phyloP scores from a whole-genome alignment of 2,888 invertebrate genomes.

The Tetranychus truncatus region DNA sequence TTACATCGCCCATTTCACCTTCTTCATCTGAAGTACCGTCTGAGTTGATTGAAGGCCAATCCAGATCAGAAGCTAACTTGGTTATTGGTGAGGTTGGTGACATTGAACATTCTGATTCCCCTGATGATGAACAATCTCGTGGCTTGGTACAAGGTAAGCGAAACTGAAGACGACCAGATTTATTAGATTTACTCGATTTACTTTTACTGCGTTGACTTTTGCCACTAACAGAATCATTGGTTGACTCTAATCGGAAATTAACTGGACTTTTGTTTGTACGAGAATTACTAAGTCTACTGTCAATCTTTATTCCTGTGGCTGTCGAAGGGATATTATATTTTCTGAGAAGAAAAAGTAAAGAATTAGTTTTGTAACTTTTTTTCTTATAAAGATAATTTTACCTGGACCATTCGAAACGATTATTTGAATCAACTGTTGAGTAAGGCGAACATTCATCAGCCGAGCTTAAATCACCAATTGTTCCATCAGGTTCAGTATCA shows the following conservation, averaged over 20 bases:
- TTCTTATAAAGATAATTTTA: neutral
- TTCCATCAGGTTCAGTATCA: constrained; percentile 5
- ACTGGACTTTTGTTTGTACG: neutral
- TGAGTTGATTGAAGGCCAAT: constrained; percentile 22
- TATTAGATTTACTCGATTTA: neutral
- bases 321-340: constrained; percentile 1
- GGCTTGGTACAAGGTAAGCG: neutral
- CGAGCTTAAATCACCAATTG: neutral
- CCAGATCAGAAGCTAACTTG: constrained; percentile 11
- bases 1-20: constrained; percentile 27
- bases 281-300: neutral
- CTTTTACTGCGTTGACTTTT: neutral
- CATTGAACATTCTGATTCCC: constrained; percentile 10
- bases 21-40: constrained; percentile 27
- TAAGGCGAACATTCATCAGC: constrained; percentile 10
- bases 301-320: neutral
- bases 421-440: constrained; percentile 1
- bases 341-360: neutral
- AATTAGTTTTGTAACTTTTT: neutral
- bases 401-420: neutral
- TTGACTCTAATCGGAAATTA: neutral
- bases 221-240: neutral
- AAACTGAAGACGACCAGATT: neutral
- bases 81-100: constrained; percentile 9
- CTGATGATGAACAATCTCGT: neutral